Evolutionary conservation across 2,797 vertebrate species (phyloP), one percentile per base, ranked within the genome.

Genomic region (Clarias fuscus): DNA sequence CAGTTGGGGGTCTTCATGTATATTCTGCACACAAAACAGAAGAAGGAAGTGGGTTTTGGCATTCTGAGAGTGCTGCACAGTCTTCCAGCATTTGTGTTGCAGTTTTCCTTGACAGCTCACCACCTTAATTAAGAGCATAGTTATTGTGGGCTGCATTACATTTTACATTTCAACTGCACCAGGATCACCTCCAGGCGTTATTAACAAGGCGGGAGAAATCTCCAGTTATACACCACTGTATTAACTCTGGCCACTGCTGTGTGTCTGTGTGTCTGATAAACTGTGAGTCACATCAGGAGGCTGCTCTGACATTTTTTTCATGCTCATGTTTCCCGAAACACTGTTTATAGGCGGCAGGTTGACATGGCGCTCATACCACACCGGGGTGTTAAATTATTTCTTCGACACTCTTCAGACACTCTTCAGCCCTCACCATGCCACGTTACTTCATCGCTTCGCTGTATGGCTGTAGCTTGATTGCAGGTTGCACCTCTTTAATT

Each of bases 11-110:
- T 88, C 79, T 90, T 91, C 85, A 88, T 85, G 90, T 90, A 92
- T 85, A 86, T 79, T 85, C 91, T 91, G 89, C 84, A 90, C 88
- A 91, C 88, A 82, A 90, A 91, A 91, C 88, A 73, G 79, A 84
- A 89, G 67, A 40, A 90, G 71, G 82, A 18, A 40, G 17, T 67
- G 84, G 22, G 62, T 58, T 84, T 87, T 83, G 85, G 88, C 79
- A 83, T 8, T 43, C 68, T 58, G 33, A 90, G 86, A 91, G 88
- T 72, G 89, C 89, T 64, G 91, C 90, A 48, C 59, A 71, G 73
- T 81, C 77, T 72, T 79, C 75, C 72, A 24, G 24, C 58, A n/a
- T 53, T 86, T 76, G 64, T 77, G 27, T 40, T 62, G 27, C 58
- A 75, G 48, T 20, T 64, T 73, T 30, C 14, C n/a, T 77, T 61